Conservation (phyloP, 2,888 invertebrate species). For the Eustalomyia histrio region DNA sequence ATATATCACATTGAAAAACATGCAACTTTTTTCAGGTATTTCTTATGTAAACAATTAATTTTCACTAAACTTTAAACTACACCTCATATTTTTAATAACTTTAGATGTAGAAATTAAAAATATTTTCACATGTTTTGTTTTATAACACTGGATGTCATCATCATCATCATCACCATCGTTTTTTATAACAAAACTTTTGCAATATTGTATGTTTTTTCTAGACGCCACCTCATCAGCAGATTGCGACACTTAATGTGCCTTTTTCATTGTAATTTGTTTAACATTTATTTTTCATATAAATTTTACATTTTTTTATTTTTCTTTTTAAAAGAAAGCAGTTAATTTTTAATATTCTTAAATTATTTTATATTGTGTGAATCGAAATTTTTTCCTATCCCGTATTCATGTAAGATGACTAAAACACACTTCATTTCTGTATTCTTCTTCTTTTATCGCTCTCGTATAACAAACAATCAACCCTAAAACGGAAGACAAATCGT, state of each 20-base stretch:
- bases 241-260: background rate
- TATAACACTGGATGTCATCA: constrained; percentile 40
- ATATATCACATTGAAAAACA: background rate
- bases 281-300: background rate
- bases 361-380: background rate
- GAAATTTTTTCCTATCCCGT: constrained; percentile 18
- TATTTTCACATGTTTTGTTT: constrained; percentile 27
- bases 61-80: background rate
- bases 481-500: constrained; percentile 17
- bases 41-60: constrained; percentile 53
- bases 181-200: constrained; percentile 13
- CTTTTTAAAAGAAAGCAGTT: constrained; percentile 6
- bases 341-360: background rate
- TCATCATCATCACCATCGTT: constrained; percentile 28
- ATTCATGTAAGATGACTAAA: constrained; percentile 52
- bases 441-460: constrained; percentile 9
- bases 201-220: constrained; percentile 7
- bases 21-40: constrained; percentile 17
- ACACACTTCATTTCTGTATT: constrained; percentile 31
- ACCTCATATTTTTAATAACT: background rate
- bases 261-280: background rate
- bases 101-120: background rate
- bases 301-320: background rate
- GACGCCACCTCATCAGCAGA: constrained; percentile 21
- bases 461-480: constrained; percentile 36